Evolutionary conservation across 2,113 vertebrate genomes (phyloP), one percentile per base, ranked within the genome.

Genomic region (Forbesichthys agassizii): DNA sequence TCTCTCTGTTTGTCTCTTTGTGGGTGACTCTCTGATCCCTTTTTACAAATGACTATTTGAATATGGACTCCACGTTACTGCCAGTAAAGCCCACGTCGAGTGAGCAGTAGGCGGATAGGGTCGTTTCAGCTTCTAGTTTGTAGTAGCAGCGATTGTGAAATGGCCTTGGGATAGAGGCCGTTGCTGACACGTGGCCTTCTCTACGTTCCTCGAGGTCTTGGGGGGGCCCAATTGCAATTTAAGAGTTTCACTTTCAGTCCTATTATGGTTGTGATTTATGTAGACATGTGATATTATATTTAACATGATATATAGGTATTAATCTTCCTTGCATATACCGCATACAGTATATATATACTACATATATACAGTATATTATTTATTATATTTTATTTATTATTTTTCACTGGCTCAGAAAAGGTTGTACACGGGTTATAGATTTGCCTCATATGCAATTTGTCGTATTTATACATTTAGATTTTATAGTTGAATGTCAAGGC

Each of bases 101-200:
- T 8, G 4, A 8, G 36, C 7, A 42, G 36, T 42, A 42, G 4
- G 7, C 16, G 48, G 70, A 64, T 55, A 48, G 1, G 16, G 33
- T 9, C 1, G 0, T 14, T n/a, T 42, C 36, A 5, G 36, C 67
- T 60, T 69, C 14, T 11, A 7, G 7, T 73, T 66, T n/a, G 5
- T 56, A 52, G 33, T 42, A 52, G 27, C 36, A 42, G 36, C 36
- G 36, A 63, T 48, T 73, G 62, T 77, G 61, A 68, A 70, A 80
- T 12, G 14, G 36, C 36, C 49, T 74, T 51, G 11, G 49, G 66
- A 88, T 87, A 82, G 7, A 66, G 71, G 62, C 84, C 71, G 42
- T 10, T 27, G 61, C 57, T 87, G 84, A 90, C 88, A 89, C 85
- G 86, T 89, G 88, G 88, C 85, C 75, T 72, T 66, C 48, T 51